phyloP scores from a whole-genome alignment of 2,888 invertebrate genomes.

The Nephrotoma appendiculata region DNA sequence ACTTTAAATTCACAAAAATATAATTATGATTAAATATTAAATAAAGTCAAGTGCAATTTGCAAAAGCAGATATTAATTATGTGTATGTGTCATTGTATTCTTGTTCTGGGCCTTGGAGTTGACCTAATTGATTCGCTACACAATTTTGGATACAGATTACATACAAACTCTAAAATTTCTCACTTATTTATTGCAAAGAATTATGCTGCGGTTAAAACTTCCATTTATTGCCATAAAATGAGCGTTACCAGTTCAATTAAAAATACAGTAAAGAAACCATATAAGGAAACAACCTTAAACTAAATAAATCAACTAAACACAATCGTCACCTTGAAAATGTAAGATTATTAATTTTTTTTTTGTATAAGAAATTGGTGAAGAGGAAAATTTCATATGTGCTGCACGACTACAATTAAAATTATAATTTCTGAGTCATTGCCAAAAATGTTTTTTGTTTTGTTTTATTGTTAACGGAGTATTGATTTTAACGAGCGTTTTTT shows the following conservation, averaged over 20 bases:
- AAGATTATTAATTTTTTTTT: background rate
- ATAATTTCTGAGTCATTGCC: background rate
- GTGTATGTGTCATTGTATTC: too few relatives aligned
- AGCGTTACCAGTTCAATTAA: background rate
- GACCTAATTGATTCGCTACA: too few relatives aligned
- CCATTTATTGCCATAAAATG: background rate
- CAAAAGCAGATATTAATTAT: too few relatives aligned
- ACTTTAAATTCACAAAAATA: too few relatives aligned
- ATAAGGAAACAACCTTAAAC: background rate
- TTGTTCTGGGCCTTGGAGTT: too few relatives aligned
- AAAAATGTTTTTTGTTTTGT: background rate
- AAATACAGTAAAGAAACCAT: background rate
- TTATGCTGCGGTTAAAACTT: too few relatives aligned
- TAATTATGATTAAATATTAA: too few relatives aligned
- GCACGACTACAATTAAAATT: background rate
- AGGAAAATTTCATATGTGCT: background rate
- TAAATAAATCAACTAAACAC: background rate
- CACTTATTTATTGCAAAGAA: too few relatives aligned
- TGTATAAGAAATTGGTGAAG: background rate
- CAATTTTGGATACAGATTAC: too few relatives aligned
- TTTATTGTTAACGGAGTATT: background rate
- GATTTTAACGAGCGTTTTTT: background rate
- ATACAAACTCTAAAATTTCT: too few relatives aligned
- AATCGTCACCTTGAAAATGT: background rate
- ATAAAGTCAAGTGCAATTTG: too few relatives aligned